These are phyloP conservation scores for Alces alces DNA, from an alignment of 2,113 vertebrate genomes.

Conservation along the genomic window DNA sequence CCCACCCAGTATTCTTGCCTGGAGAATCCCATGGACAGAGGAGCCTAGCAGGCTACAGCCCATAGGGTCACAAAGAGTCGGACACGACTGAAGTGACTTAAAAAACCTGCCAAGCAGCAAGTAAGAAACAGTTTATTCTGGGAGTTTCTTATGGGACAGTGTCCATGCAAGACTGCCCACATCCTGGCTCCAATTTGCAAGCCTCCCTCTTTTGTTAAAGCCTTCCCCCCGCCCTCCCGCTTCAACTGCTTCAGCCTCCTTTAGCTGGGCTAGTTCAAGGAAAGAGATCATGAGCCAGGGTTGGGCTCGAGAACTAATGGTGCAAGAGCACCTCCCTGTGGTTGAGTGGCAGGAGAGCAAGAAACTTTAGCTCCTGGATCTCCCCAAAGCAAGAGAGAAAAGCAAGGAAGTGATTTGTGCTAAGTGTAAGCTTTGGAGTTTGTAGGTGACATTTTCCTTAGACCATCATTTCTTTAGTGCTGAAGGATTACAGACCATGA, in stretches of 20 bases:
- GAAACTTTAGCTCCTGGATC: neutral
- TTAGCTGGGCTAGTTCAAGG: neutral
- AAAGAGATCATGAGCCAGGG: neutral
- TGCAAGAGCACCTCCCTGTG: slow-evolving; percentile 37
- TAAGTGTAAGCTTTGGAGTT: neutral
- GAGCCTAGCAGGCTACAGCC: neutral
- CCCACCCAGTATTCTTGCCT: neutral
- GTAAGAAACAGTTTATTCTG: neutral
- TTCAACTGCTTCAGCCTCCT: neutral
- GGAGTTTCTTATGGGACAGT: neutral
- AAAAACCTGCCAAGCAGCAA: neutral
- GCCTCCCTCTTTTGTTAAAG: neutral
- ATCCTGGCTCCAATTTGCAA: neutral
- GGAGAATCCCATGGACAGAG: neutral
- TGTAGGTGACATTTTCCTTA: neutral
- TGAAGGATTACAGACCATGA: neutral
- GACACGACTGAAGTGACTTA: neutral
- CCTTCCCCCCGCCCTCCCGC: neutral
- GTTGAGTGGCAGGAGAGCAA: neutral
- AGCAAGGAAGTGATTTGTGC: neutral
- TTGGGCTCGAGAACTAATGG: neutral
- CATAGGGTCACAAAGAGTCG: neutral
- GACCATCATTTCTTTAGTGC: neutral
- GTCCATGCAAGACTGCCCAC: neutral
- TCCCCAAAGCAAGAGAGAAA: neutral